These are phyloP conservation scores for Orius laevigatus DNA, from an alignment of 1,140 invertebrate species.

Conservation along the genomic window DNA sequence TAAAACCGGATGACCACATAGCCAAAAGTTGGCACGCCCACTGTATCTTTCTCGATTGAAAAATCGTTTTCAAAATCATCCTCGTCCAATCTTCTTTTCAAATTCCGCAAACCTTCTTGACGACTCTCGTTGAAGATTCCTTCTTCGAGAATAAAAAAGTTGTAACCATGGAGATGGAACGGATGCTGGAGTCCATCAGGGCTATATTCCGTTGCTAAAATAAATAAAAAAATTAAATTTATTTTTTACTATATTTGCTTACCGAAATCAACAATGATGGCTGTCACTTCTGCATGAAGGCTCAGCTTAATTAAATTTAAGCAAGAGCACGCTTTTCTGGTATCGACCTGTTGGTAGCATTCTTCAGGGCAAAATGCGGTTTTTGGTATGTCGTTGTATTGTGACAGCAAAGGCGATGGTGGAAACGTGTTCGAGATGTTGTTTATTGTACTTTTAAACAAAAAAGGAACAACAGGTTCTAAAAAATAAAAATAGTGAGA, in stretches of 20 bases:
- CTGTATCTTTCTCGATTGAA: constrained; percentile 55
- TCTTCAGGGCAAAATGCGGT: constrained; percentile 12
- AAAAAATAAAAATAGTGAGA: no score
- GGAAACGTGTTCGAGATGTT: constrained; percentile 30
- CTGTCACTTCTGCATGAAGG: constrained; percentile 14
- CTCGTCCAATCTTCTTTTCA: no score
- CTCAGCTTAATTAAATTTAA: constrained; percentile 15
- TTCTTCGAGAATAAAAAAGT: constrained; percentile 46
- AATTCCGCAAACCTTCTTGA: no score
- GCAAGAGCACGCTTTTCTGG: constrained; percentile 13
- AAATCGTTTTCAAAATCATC: no score
- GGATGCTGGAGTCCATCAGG: constrained; percentile 49
- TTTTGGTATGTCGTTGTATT: constrained; percentile 27
- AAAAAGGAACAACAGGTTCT: no score
- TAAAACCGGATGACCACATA: constrained; percentile 38
- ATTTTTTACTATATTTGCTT: constrained; percentile 3
- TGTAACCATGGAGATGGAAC: constrained; percentile 76
- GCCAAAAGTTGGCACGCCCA: constrained; percentile 76
- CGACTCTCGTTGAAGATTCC: constrained; percentile 10
- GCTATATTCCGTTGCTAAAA: neutral
- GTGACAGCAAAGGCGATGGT: constrained; percentile 31
- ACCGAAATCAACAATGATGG: constrained; percentile 18
- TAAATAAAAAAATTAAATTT: neutral
- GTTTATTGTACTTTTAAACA: constrained; percentile 25
- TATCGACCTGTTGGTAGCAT: neutral